Base-by-base conservation (phyloP, 2,113 vertebrate genomes). In the Aegithalos caudatus region DNA sequence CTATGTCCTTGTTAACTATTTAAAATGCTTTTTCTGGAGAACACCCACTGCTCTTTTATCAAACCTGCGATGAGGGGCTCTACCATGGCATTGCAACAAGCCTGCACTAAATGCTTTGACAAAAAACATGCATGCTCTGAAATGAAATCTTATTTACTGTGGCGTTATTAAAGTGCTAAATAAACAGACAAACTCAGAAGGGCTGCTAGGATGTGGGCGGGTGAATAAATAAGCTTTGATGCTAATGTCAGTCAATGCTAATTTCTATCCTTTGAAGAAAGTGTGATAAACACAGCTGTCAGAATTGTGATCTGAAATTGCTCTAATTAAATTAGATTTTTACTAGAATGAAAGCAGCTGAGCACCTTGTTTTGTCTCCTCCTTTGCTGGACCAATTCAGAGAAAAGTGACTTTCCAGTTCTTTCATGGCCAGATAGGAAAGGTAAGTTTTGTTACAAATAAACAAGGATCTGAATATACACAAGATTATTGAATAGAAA, bases 271-370 rank as follows among this genome's bases (percentile, higher is more conserved):
- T 97, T 97, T 97, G 92, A 93, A 44, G 56, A 84, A 96, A 88
- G 51, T 69, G 70, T 80, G 83, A 94, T 95, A 97, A 97, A 98
- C 97, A 97, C 97, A 98, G 97, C 97, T 98, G 97, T 89, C 96
- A 97, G 97, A 94, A 97, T 91, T 88, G 92, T 94, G 86, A 95
- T 96, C 82, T 95, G 91, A 95, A 97, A 97, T 96, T 95, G 73
- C 81, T 93, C 95, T 98, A 97, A 98, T 98, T 97, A 88, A 96
- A 97, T 97, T 96, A 97, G 96, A 91, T 94, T 95, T 97, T 97
- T 78, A 50, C 66, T 85, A 89, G 88, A 92, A 97, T 96, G 69
- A 97, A 96, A 92, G 82, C 81, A 85, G 65, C 82, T 70, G 80
- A 94, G 83, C 71, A 95, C 90, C 92, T 97, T 94, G 70, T 86